A percentile compares a stretch with the other conserved stretches of the same genome.
Conservation (phyloP, 2,888 invertebrate species). For the Leuctra nigra region DNA sequence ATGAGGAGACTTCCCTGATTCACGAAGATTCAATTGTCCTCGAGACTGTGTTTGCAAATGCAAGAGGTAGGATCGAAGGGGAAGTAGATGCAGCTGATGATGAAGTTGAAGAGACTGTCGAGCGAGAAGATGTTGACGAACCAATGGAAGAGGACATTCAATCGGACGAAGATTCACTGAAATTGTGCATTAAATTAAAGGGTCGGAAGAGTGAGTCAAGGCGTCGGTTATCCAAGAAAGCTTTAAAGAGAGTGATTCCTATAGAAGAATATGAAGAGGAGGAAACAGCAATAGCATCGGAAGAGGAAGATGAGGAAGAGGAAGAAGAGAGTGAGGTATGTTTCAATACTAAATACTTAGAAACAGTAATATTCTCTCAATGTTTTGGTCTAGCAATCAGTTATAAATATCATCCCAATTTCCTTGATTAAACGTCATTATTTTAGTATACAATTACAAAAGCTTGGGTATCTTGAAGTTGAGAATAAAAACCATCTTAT, state of each 20-base stretch:
- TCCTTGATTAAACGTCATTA: no score
- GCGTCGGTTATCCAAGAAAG: background rate
- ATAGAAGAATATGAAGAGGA: background rate
- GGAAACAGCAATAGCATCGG: background rate
- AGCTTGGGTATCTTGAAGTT: no score
- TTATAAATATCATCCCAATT: no score
- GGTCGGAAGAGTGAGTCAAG: slow-evolving; percentile 21
- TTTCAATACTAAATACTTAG: no score
- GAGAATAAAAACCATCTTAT: no score
- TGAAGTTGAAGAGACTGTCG: background rate
- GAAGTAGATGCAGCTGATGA: slow-evolving; percentile 17
- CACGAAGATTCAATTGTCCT: slow-evolving; percentile 53
- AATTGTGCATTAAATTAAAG: slow-evolving; percentile 24
- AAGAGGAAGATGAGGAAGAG: background rate
- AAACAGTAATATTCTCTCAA: no score
- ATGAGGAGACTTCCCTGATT: slow-evolving; percentile 50
- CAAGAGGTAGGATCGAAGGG: slow-evolving; percentile 28
- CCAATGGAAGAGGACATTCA: slow-evolving; percentile 19
- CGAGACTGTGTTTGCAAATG: slow-evolving; percentile 37
- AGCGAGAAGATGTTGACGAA: slow-evolving; percentile 18
- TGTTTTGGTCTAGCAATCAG: no score
- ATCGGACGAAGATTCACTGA: slow-evolving; percentile 23
- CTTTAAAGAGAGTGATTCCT: background rate
- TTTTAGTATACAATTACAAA: no score
- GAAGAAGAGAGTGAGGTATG: background rate